Evolutionary conservation across 2,797 vertebrate genomes (phyloP).

Genomic region (Labeo calbasu): DNA sequence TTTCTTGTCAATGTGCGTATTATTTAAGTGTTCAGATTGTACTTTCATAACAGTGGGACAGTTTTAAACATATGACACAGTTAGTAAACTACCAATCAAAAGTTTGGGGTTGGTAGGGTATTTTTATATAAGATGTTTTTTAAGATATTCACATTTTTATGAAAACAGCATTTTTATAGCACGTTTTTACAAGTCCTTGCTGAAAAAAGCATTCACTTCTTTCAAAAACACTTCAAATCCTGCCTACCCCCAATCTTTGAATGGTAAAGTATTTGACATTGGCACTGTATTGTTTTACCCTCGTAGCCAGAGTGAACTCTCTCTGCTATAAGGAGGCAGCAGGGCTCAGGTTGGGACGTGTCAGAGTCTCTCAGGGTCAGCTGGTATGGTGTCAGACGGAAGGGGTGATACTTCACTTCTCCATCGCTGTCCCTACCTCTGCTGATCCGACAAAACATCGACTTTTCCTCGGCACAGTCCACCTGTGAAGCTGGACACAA

Average conservation of each 20-base stretch:
- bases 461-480: slow-evolving; percentile 76
- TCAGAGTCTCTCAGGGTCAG: slow-evolving; percentile 68
- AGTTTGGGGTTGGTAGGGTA: neutral
- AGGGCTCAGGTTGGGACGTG: slow-evolving; percentile 72
- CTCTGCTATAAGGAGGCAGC: slow-evolving; percentile 80
- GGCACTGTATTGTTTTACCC: slow-evolving; percentile 67
- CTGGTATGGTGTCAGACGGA: slow-evolving; percentile 77
- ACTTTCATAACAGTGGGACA: neutral
- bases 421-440: slow-evolving; percentile 67
- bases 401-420: slow-evolving; percentile 70
- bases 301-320: slow-evolving; percentile 84
- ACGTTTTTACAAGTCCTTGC: neutral
- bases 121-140: neutral
- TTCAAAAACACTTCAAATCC: neutral
- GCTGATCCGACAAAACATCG: slow-evolving; percentile 84
- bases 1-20: neutral
- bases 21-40: neutral
- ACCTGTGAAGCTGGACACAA: slow-evolving; percentile 63
- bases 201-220: neutral
- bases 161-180: neutral
- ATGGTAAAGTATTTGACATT: neutral
- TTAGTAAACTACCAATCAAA: neutral
- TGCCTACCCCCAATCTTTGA: neutral
- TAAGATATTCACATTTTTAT: neutral
- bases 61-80: neutral